A percentile compares a stretch with the other conserved stretches of the same genome.
These are phyloP conservation scores for Tylochromis polylepis DNA, from an alignment of 2,113 vertebrate genomes.

Conservation along the genomic window DNA sequence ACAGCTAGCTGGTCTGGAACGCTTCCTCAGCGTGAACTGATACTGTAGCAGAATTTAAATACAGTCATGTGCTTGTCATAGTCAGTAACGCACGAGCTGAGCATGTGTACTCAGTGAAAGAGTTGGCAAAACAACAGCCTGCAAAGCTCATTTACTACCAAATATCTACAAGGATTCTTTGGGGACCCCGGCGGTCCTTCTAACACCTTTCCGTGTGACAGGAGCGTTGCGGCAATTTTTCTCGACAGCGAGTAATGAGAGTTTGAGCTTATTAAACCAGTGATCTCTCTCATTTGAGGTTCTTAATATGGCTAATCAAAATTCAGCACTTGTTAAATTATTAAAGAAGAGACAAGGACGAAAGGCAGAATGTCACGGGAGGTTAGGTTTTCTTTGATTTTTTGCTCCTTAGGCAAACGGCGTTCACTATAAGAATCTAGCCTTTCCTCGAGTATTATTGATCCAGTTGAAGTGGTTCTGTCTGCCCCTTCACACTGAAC, in stretches of 20 bases:
- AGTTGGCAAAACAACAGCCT: not conserved
- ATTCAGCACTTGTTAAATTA: conserved; percentile 46
- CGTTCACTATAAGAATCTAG: conserved; percentile 40
- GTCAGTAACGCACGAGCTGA: not conserved
- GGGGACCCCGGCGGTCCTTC: not conserved
- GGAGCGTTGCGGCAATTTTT: not conserved
- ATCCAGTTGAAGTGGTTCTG: conserved; percentile 51
- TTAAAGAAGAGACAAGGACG: conserved; percentile 27
- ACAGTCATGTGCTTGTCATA: conserved; percentile 15
- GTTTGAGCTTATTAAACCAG: conserved; percentile 21
- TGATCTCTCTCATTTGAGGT: conserved; percentile 2
- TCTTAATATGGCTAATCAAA: conserved; percentile 27
- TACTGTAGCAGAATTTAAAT: conserved; percentile 28
- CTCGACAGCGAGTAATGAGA: conserved; percentile 10
- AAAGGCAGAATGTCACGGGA: conserved; percentile 34
- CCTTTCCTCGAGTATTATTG: conserved; percentile 57
- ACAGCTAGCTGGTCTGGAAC: conserved; percentile 15
- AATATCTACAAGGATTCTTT: conserved; percentile 22
- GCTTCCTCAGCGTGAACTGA: conserved; percentile 1
- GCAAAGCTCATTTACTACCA: not conserved
- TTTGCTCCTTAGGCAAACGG: conserved; percentile 29
- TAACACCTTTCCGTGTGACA: not conserved
- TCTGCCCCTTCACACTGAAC: conserved; percentile 39
- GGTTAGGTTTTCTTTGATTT: conserved; percentile 60
- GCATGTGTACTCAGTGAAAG: not conserved